Percentiles rank a stretch among this genome's conserved stretches.
Conservation (phyloP, 2,888 invertebrate species). For the Tenthredo amoena region DNA sequence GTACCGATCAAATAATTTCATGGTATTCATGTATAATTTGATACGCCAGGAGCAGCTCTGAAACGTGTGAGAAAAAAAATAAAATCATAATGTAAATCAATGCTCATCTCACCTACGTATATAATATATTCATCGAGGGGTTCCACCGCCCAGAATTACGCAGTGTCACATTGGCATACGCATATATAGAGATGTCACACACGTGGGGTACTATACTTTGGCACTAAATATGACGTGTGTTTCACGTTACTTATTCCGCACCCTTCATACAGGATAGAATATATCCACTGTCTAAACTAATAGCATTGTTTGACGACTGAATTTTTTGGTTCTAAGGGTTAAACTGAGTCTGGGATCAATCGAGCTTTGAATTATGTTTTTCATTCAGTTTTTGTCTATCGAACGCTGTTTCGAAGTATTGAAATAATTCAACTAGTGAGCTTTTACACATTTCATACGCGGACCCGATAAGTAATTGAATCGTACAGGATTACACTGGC, state of each 20-base stretch:
- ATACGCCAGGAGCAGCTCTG: background rate
- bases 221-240: background rate
- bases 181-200: slow-evolving; percentile 35
- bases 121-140: slow-evolving; percentile 41
- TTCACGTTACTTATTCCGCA: background rate
- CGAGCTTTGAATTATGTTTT: background rate
- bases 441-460: background rate
- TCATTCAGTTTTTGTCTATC: background rate
- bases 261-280: background rate
- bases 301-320: background rate
- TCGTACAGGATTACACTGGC: background rate
- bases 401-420: too few relatives aligned
- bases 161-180: slow-evolving; percentile 19
- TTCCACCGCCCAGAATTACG: background rate
- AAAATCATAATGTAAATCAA: background rate
- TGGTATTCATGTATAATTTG: slow-evolving; percentile 33
- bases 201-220: slow-evolving; percentile 20
- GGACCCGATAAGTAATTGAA: background rate
- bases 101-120: slow-evolving; percentile 11
- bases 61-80: slow-evolving; percentile 39
- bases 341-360: background rate
- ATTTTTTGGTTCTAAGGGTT: background rate
- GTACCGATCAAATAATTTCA: slow-evolving; percentile 35
- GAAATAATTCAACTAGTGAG: too few relatives aligned
- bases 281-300: background rate